Evolutionary conservation across 2,113 vertebrate genomes (phyloP), one percentile per base, ranked within the genome.

Genomic region (Casuarius casuarius): DNA sequence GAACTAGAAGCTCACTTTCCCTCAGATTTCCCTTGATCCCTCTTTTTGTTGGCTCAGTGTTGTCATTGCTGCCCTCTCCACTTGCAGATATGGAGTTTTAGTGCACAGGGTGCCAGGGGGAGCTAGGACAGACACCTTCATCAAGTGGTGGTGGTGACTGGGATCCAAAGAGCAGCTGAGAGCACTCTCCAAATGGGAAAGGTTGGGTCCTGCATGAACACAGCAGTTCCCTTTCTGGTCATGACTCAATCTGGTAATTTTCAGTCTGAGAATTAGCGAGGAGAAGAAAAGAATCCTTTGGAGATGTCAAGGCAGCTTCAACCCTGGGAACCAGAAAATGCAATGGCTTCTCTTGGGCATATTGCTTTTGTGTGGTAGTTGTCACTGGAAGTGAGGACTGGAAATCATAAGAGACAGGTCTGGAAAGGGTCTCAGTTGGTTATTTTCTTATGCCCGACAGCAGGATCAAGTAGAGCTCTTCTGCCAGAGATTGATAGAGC

Each of bases 41-140:
- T 22, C 87, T 52, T 90, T 72, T 65, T 38, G 70, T 7, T 9
- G 75, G 0, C 21, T 66, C 35, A 33, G 8, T 49, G 21, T 40
- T 86, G 38, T 44, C 59, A 48, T 49, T 90, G 31, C 61, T 88
- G 23, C 6, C 31, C 0, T 1, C 35, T 48, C 25, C 0, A 0
- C 6, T 1, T 70, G 52, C 40, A 71, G 10, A 14, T 0, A 0
- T 52, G 48, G 44, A 4, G 73, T 44, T 84, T 84, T 31, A 25
- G 38, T 28, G 59, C 4, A 4, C 10, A 20, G 21, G 72, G 11
- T 17, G 13, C 12, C 4, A 15, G 5, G 2, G 19, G 12, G 17
- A 72, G 52, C 0, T 0, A 72, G 16, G 72, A 73, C 31, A 65
- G 62, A 33, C 14, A 25, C 5, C 23, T 79, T 68, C 7, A 59